Base-by-base conservation (phyloP, 2,888 invertebrate species). In the Trissolcus japonicus region DNA sequence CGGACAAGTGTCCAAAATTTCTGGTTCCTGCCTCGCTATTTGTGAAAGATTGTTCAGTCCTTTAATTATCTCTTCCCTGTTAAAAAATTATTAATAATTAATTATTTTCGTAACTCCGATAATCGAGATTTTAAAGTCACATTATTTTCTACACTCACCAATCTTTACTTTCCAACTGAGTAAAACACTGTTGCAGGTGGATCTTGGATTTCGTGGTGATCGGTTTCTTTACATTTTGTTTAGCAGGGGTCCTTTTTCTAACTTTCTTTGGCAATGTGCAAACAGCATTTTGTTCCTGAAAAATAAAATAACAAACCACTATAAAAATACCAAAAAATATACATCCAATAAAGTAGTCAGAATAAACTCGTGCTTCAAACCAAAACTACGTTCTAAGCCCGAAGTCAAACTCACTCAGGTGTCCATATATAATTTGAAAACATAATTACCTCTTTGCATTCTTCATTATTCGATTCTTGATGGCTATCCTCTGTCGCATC, bases 51-150 rank as follows among this genome's bases (percentile, higher is more conserved):
- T 91, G 61, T 92, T 91, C 21, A 97, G 90, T 0, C 95, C 95
- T 73, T 93, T 92, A 82, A 96, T 92, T 48, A 94, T 94, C 4
- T 92, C 91, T 87, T 96, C 95, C 97, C 92, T 91, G 80, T 41
- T 84, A 81, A 66, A 62, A 29, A 63, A 66, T 62, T 56, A 56
- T 84, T 81, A 66, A 62, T 19, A 63, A 66, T 62, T 56, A 56
- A 53, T 61, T 6, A 46, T 16, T 46, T 14, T n/a, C n/a, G 29
- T 54, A 1, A n/a, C 29, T 7, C 29, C 7, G 17, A 14, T 21
- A 9, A n/a, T 48, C 2, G 9, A 48, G 2, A 17, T 17, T 48
- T 11, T 11, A 16, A 48, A 48, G 1, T 48, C 1, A 48, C 1
- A 48, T 14, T n/a, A 17, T 21, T 57, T 57, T 55, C 82, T 84